Percentiles rank a stretch among this genome's conserved stretches.
These are phyloP conservation scores for Gobionotothen gibberifrons DNA, from an alignment of 2,797 vertebrate species.

Conservation along the genomic window DNA sequence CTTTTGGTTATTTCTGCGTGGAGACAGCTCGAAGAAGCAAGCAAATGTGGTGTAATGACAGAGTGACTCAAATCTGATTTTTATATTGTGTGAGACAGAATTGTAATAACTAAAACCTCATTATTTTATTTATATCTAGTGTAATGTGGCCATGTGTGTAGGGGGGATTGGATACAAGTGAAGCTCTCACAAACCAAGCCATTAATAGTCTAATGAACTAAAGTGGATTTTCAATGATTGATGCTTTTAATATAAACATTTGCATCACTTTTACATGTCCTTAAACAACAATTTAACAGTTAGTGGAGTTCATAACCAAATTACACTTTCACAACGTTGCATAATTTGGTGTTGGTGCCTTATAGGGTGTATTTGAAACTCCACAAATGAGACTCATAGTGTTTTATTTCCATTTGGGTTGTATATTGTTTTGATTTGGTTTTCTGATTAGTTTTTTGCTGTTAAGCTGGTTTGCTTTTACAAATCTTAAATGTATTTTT, in stretches of 20 bases:
- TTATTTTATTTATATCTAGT: not conserved
- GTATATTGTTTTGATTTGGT: not conserved
- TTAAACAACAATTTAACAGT: not conserved
- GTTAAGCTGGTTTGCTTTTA: not conserved
- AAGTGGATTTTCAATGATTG: slow-evolving; percentile 23
- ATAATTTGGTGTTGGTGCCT: not conserved
- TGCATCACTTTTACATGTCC: not conserved
- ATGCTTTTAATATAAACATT: slow-evolving; percentile 45
- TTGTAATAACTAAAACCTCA: not conserved
- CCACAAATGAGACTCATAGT: not conserved
- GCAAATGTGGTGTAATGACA: not conserved
- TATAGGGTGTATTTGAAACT: not conserved
- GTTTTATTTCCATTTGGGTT: not conserved
- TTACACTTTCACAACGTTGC: not conserved
- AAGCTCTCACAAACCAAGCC: not conserved
- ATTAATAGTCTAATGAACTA: not conserved
- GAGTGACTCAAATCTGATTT: not conserved
- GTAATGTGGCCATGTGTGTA: not conserved
- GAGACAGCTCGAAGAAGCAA: slow-evolving; percentile 1
- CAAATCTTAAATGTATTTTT: slow-evolving; percentile 21
- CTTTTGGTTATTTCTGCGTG: not conserved
- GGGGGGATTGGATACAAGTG: not conserved
- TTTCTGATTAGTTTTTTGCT: not conserved
- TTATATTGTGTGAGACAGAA: not conserved
- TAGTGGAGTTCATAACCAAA: not conserved